Conservation (phyloP, 1,140 invertebrate species). For the Drosophila pandora region DNA sequence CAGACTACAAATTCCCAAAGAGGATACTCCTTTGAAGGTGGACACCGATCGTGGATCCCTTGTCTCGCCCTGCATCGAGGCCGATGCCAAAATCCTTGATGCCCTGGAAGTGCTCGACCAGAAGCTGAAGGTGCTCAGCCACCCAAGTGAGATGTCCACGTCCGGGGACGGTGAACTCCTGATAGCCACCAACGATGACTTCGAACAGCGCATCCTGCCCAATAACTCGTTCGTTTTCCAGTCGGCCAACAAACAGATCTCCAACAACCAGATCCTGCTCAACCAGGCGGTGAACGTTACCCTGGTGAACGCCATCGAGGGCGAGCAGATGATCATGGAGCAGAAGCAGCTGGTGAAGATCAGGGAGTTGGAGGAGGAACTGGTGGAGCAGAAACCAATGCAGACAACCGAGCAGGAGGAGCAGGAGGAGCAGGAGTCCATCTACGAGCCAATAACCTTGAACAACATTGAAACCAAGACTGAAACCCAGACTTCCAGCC, state of each 20-base stretch:
- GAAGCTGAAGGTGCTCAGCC: slow-evolving; percentile 59
- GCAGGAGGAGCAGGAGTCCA: slow-evolving; percentile 53
- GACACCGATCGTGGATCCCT: background rate
- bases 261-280: slow-evolving; percentile 67
- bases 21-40: background rate
- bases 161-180: slow-evolving; percentile 29
- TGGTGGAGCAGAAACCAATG: background rate
- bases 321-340: slow-evolving; percentile 74
- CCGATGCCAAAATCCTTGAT: slow-evolving; percentile 67
- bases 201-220: slow-evolving; percentile 71
- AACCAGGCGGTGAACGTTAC: slow-evolving; percentile 75
- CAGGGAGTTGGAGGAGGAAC: background rate
- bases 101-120: slow-evolving; percentile 67
- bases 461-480: slow-evolving; percentile 52
- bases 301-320: slow-evolving; percentile 73
- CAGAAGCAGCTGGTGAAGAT: slow-evolving; percentile 58
- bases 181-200: slow-evolving; percentile 59
- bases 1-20: background rate
- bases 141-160: slow-evolving; percentile 6
- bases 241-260: slow-evolving; percentile 66
- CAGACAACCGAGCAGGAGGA: background rate
- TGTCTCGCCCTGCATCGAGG: slow-evolving; percentile 52
- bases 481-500: slow-evolving; percentile 59
- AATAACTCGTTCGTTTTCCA: slow-evolving; percentile 76
- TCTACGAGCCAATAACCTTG: slow-evolving; percentile 74